Conservation (phyloP, 2,888 invertebrate genomes). For the Spatulosminthurus flaviceps region DNA sequence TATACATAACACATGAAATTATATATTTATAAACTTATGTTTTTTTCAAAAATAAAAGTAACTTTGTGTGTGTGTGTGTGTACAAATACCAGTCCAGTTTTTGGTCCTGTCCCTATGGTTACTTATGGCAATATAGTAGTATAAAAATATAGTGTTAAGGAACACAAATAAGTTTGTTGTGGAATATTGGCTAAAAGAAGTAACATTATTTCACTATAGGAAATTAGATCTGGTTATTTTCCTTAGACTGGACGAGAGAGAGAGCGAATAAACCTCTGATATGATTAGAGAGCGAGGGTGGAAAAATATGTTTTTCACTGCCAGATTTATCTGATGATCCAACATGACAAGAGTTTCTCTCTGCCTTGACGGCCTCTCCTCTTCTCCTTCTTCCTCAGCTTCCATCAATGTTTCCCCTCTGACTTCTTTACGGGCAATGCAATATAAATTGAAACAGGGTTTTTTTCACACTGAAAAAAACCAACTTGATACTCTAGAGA, state of each 20-base stretch:
- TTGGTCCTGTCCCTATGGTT: too few species aligned
- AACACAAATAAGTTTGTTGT: too few species aligned
- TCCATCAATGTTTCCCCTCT: constrained; percentile 27
- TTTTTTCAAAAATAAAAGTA: too few species aligned
- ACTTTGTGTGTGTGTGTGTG: too few species aligned
- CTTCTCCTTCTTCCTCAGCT: constrained; percentile 11
- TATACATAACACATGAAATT: too few species aligned
- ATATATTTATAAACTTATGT: too few species aligned
- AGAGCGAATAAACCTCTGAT: constrained; percentile 46
- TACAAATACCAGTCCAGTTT: too few species aligned
- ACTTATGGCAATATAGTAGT: too few species aligned
- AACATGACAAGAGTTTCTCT: constrained; percentile 40
- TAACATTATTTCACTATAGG: not conserved
- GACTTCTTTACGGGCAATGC: not conserved
- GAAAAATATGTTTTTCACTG: constrained; percentile 48
- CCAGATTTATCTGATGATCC: constrained; percentile 52
- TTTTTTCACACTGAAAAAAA: constrained; percentile 5
- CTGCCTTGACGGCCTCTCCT: not conserved
- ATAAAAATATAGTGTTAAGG: too few species aligned
- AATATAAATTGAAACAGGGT: constrained; percentile 9
- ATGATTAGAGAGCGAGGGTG: constrained; percentile 43
- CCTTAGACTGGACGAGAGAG: constrained; percentile 43
- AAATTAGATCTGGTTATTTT: constrained; percentile 27
- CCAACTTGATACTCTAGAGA: not conserved
- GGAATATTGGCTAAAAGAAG: not conserved